Evolutionary conservation across 2,888 invertebrate species (phyloP).

Genomic region (Aromia moschata): DNA sequence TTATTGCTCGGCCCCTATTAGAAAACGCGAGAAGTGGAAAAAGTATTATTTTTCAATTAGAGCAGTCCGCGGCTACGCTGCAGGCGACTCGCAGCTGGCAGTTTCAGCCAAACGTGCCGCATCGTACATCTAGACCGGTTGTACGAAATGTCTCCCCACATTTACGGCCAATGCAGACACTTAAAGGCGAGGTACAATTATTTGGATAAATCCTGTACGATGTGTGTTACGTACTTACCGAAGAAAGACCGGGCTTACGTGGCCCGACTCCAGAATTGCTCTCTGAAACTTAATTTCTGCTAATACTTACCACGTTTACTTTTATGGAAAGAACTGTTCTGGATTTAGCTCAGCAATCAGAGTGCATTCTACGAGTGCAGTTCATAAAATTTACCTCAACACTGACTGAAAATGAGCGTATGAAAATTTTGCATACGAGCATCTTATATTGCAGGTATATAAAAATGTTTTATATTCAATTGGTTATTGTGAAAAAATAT

Average conservation of each 20-base stretch:
- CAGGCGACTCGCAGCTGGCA: slow-evolving; percentile 45
- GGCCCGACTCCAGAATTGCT: neutral
- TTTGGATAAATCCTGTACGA: neutral
- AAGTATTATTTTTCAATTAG: slow-evolving; percentile 30
- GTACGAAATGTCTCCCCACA: slow-evolving; percentile 48
- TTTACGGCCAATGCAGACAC: slow-evolving; percentile 41
- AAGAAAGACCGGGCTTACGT: neutral
- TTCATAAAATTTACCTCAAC: too few species aligned
- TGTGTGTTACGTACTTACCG: neutral
- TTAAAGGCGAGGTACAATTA: slow-evolving; percentile 26
- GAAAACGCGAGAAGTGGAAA: slow-evolving; percentile 14
- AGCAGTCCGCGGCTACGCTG: slow-evolving; percentile 24
- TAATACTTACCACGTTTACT: neutral
- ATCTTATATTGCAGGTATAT: too few species aligned
- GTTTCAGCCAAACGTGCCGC: slow-evolving; percentile 42
- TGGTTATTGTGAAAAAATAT: too few species aligned
- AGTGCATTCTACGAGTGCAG: too few species aligned
- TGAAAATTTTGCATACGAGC: too few species aligned
- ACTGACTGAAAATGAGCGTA: too few species aligned
- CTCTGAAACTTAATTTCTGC: neutral
- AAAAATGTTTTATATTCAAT: too few species aligned
- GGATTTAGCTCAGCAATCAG: too few species aligned
- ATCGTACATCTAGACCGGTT: slow-evolving; percentile 47
- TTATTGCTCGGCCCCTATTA: too few species aligned
- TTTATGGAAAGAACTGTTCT: too few species aligned